Percentiles rank a stretch among this genome's conserved stretches.
Conservation (phyloP, 2,113 vertebrate genomes). For the Lycocorax pyrrhopterus region DNA sequence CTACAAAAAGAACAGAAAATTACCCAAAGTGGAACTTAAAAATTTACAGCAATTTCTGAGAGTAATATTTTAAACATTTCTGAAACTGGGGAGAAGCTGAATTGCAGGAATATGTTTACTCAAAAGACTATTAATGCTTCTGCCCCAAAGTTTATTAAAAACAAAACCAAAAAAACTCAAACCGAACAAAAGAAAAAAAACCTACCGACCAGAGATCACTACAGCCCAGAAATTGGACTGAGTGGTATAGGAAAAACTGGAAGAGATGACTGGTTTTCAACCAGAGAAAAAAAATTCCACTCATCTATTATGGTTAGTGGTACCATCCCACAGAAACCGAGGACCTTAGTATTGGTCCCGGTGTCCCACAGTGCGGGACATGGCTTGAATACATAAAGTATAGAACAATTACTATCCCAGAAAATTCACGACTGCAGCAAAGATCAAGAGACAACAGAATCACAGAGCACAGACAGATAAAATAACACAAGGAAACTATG, state of each 20-base stretch:
- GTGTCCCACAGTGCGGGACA: not conserved
- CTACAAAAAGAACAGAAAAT: not conserved
- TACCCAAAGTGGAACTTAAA: not conserved
- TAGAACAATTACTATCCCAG: not conserved
- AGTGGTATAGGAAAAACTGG: not conserved
- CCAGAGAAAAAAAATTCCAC: not conserved
- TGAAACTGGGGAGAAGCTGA: not conserved
- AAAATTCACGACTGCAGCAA: not conserved
- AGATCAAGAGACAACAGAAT: not conserved
- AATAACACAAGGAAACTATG: not conserved
- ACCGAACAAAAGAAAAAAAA: not conserved
- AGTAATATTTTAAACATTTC: not conserved
- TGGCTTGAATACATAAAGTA: not conserved
- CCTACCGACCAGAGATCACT: not conserved
- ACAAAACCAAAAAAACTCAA: too few relatives aligned
- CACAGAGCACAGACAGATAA: not conserved
- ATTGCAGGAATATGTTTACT: not conserved
- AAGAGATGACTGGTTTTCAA: not conserved
- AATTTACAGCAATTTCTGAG: not conserved
- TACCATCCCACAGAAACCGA: not conserved
- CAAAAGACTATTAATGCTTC: not conserved
- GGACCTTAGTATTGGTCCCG: not conserved
- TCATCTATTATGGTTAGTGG: not conserved
- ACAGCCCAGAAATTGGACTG: not conserved
- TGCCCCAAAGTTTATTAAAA: not conserved